Evolutionary conservation across 2,888 invertebrate species (phyloP), one percentile per base, ranked within the genome.

Genomic region (Archips crataeganus): DNA sequence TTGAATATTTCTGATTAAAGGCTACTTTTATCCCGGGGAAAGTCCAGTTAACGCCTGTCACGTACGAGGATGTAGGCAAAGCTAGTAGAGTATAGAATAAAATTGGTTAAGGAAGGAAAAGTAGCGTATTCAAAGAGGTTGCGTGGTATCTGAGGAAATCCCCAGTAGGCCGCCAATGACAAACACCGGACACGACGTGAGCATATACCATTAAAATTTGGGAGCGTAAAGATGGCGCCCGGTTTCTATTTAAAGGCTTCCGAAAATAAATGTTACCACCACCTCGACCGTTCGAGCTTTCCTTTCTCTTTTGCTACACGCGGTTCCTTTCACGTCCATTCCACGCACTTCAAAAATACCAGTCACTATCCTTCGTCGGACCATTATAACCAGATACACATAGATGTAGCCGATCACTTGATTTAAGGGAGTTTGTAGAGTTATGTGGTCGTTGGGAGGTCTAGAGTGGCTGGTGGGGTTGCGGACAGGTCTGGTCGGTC

Each of bases 271-370:
- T 36, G 51, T 61, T 65, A 74, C 65, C 60, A 68, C 23, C 66
- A 49, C 54, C 57, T 11, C 23, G 60, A 63, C 69, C 42, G 61
- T 61, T 32, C 68, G 59, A 45, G 65, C 83, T 80, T 82, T 85
- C 90, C 90, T 90, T 90, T 90, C 90, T 90, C 90, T 90, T 89
- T 88, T 88, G 85, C 79, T 81, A 80, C 79, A 80, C 78, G 79
- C 79, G 80, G 84, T 88, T 87, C 89, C 89, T 90, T 90, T 90
- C 88, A 88, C 87, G 82, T 78, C 82, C 62, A 42, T 23, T 42
- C 67, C 74, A 75, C 75, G 73, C 78, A 82, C 81, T 76, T 77
- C 63, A 82, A 84, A 84, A 85, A 85, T 81, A 84, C 84, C 75
- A 73, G 80, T 81, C 78, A 79, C 80, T 83, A 80, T 77, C 79